A percentile compares a stretch with the other conserved stretches of the same genome.
These are phyloP conservation scores for Bombus pyrosoma DNA, from an alignment of 1,140 invertebrate genomes.

Conservation along the genomic window DNA sequence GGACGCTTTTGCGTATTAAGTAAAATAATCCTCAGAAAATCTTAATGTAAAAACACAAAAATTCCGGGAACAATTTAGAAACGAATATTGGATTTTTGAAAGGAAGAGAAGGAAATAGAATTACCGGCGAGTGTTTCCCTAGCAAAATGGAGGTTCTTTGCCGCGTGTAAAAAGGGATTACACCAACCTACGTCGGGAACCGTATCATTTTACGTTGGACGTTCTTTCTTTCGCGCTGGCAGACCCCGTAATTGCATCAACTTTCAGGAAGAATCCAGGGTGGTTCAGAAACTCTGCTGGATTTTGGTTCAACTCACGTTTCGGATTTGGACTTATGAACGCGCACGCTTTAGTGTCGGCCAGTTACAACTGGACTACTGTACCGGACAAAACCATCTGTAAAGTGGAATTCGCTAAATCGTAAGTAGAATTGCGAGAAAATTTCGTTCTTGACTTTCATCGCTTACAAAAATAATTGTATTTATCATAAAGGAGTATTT, in stretches of 20 bases:
- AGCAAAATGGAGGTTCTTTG: not conserved
- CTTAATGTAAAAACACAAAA: not conserved
- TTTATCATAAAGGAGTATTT: too few relatives aligned
- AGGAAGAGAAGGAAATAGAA: too few relatives aligned
- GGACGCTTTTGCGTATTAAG: too few relatives aligned
- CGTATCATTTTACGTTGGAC: conserved; percentile 24
- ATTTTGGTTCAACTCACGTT: conserved; percentile 89
- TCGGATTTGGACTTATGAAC: conserved; percentile 97
- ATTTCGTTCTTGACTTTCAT: not conserved
- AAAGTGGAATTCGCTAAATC: conserved; percentile 58
- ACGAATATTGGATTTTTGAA: not conserved
- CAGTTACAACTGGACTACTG: conserved; percentile 90
- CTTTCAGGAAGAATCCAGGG: conserved; percentile 85
- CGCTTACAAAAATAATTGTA: too few relatives aligned
- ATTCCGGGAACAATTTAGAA: not conserved
- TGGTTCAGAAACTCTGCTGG: conserved; percentile 90
- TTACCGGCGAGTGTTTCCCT: not conserved
- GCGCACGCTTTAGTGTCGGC: conserved; percentile 89
- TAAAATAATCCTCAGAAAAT: too few relatives aligned
- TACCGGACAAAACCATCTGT: conserved; percentile 88
- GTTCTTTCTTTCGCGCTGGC: conserved; percentile 21
- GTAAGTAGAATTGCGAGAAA: conserved; percentile 23
- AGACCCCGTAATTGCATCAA: conserved; percentile 48
- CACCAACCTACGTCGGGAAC: not conserved
- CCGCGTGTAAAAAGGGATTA: conserved; percentile 15